These are phyloP conservation scores for Thalassaphorura encarpata DNA, from an alignment of 1,140 invertebrate genomes.

Conservation along the genomic window DNA sequence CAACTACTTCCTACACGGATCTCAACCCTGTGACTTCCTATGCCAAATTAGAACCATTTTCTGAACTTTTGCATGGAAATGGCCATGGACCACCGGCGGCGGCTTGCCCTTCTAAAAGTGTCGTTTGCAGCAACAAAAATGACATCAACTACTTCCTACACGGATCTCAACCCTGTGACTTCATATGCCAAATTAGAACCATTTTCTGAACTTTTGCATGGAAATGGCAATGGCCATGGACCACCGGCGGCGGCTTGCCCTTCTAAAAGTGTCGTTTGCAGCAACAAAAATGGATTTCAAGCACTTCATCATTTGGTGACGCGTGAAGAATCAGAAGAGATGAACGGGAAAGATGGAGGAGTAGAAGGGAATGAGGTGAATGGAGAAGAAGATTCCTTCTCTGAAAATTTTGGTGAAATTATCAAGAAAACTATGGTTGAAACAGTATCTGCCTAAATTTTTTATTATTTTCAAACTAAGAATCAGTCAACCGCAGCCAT, in stretches of 20 bases:
- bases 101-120: too few species aligned
- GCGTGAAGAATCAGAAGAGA: constrained; percentile 7
- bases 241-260: neutral
- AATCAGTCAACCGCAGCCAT: too few species aligned
- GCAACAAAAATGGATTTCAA: constrained; percentile 18
- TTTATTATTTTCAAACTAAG: neutral
- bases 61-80: constrained; percentile 38
- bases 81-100: constrained; percentile 25
- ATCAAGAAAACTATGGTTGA: constrained; percentile 88
- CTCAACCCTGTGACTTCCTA: constrained; percentile 12
- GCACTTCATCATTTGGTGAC: constrained; percentile 23
- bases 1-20: neutral
- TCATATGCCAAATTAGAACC: constrained; percentile 51
- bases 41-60: constrained; percentile 52
- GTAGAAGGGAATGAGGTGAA: constrained; percentile 14
- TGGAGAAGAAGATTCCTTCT: constrained; percentile 19
- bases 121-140: neutral
- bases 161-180: constrained; percentile 24
- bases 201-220: constrained; percentile 54
- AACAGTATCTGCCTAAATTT: constrained; percentile 63
- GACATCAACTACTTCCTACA: constrained; percentile 8
- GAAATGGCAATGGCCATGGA: constrained; percentile 41
- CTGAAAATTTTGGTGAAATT: constrained; percentile 79
- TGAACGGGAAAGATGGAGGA: constrained; percentile 12
- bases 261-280: too few species aligned